A percentile compares a stretch with the other conserved stretches of the same genome.
Conservation (phyloP, 1,140 invertebrate genomes). For the Zaprionus lachaisei region DNA sequence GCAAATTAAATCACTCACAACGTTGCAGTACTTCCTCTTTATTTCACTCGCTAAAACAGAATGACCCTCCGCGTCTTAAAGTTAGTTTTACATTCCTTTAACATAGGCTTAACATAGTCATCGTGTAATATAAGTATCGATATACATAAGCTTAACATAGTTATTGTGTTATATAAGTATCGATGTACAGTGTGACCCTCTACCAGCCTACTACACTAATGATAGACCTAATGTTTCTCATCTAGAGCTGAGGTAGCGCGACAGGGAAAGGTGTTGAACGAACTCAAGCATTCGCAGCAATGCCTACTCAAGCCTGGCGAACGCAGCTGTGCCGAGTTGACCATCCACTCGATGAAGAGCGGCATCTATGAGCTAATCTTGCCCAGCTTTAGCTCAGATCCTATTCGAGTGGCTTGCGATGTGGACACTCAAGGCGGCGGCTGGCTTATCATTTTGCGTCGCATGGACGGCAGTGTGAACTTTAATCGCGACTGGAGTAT, state of each 20-base stretch:
- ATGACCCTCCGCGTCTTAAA: too few relatives aligned
- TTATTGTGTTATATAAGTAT: too few relatives aligned
- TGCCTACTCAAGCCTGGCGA: background rate
- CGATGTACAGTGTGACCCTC: too few relatives aligned
- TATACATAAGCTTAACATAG: too few relatives aligned
- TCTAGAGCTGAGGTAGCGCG: background rate
- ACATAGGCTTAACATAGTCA: too few relatives aligned
- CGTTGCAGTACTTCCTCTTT: too few relatives aligned
- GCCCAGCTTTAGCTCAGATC: constrained; percentile 37
- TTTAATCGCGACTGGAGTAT: constrained; percentile 87
- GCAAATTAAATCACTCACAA: too few relatives aligned
- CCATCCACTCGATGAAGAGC: background rate
- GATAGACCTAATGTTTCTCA: background rate
- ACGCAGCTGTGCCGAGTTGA: background rate
- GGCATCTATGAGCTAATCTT: constrained; percentile 36
- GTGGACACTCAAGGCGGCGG: constrained; percentile 38
- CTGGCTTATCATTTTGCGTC: constrained; percentile 85
- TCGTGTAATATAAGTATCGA: too few relatives aligned
- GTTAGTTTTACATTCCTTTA: too few relatives aligned
- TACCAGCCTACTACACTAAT: too few relatives aligned
- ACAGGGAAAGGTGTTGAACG: background rate
- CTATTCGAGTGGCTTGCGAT: constrained; percentile 48
- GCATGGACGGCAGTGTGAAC: constrained; percentile 87
- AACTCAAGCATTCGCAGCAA: background rate
- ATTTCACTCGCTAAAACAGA: too few relatives aligned